A percentile compares a stretch with the other conserved stretches of the same genome.
Evolutionary conservation across 2,113 vertebrate species (phyloP).

Genomic region (Anser brachyrhynchus): DNA sequence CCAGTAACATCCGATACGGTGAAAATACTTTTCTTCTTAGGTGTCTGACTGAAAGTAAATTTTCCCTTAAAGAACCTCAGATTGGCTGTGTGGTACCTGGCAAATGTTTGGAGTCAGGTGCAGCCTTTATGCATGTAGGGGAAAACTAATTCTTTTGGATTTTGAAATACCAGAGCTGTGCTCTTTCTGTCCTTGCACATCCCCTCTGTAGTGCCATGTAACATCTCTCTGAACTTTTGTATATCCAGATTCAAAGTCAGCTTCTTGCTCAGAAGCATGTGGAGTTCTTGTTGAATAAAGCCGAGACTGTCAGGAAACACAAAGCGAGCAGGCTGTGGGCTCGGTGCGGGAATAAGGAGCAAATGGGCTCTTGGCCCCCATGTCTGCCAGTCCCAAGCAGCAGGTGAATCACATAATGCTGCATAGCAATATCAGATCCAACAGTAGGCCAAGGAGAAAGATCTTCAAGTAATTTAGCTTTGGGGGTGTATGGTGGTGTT

Average conservation of each 20-base stretch:
- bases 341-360: background rate
- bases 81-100: background rate
- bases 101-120: conserved; percentile 12
- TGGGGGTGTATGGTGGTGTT: background rate
- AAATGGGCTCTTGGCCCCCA: background rate
- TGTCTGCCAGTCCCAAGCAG: background rate
- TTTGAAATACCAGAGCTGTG: background rate
- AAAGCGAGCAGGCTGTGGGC: background rate
- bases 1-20: background rate
- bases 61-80: background rate
- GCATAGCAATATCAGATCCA: background rate
- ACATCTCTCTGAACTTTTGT: background rate
- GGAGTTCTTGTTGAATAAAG: background rate
- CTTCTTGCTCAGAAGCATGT: background rate
- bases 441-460: conserved; percentile 14
- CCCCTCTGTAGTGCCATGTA: background rate
- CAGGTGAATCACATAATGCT: background rate
- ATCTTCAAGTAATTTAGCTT: background rate
- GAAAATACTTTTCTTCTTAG: background rate
- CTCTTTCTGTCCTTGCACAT: background rate
- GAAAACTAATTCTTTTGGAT: background rate
- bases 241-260: background rate
- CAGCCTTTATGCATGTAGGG: background rate
- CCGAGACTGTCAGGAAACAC: background rate
- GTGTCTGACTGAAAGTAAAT: background rate